Evolutionary conservation across 2,113 vertebrate genomes (phyloP).

Genomic region (Gadus macrocephalus): DNA sequence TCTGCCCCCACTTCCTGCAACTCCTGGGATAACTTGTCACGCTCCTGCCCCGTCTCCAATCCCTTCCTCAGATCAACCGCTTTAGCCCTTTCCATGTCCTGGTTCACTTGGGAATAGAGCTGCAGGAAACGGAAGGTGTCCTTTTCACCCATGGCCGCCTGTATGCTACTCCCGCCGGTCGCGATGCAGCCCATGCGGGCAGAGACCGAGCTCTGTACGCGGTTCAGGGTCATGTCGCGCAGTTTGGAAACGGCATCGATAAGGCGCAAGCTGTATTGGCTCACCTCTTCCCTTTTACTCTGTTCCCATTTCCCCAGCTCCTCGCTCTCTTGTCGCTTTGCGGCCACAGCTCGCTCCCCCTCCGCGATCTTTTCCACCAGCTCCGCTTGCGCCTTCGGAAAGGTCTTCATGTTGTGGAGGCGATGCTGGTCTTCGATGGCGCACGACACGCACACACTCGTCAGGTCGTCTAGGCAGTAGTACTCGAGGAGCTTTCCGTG

Average conservation of each 20-base stretch:
- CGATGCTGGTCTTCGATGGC: slow-evolving; percentile 50
- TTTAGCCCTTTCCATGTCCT: slow-evolving; percentile 51
- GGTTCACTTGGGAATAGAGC: slow-evolving; percentile 51
- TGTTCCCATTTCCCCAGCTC: slow-evolving; percentile 53
- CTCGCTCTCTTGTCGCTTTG: slow-evolving; percentile 9
- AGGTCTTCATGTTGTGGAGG: slow-evolving; percentile 62
- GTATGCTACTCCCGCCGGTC: slow-evolving; percentile 40
- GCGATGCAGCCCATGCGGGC: slow-evolving; percentile 45
- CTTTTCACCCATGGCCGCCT: slow-evolving; percentile 41
- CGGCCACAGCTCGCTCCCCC: slow-evolving; percentile 30
- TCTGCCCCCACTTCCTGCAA: slow-evolving; percentile 26
- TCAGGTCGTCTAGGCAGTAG: slow-evolving; percentile 60
- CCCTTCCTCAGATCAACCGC: slow-evolving; percentile 44
- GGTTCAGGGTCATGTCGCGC: slow-evolving; percentile 37
- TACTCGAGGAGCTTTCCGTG: slow-evolving; percentile 67
- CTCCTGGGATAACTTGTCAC: slow-evolving; percentile 39
- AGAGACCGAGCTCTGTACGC: slow-evolving; percentile 51
- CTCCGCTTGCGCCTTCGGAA: slow-evolving; percentile 56
- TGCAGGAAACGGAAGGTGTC: slow-evolving; percentile 60
- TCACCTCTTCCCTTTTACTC: slow-evolving; percentile 36
- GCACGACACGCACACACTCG: slow-evolving; percentile 58
- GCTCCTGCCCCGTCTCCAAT: slow-evolving; percentile 33
- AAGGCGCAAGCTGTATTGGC: slow-evolving; percentile 30
- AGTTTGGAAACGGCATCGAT: slow-evolving; percentile 41
- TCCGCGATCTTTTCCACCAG: slow-evolving; percentile 44